Conservation (phyloP, 2,113 vertebrate genomes). For the Tyto alba region DNA sequence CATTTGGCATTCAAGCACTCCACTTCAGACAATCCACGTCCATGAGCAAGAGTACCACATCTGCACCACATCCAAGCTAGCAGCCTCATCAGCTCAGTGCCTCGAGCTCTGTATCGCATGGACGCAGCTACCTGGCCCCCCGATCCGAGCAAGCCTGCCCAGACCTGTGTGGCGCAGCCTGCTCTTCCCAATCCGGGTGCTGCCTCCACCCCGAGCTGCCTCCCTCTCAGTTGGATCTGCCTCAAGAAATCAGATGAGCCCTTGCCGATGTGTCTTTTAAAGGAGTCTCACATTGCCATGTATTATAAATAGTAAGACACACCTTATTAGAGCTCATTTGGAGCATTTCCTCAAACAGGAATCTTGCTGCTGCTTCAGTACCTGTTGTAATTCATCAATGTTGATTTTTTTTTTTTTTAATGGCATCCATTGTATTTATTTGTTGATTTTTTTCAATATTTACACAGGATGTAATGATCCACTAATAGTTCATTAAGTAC, state of each 20-base stretch:
- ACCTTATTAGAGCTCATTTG: neutral
- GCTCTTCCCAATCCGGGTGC: fast-evolving
- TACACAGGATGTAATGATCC: neutral
- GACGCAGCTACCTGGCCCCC: neutral
- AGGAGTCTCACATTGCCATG: neutral
- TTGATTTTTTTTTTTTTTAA: neutral
- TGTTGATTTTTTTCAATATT: neutral
- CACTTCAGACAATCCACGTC: neutral
- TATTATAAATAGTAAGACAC: neutral
- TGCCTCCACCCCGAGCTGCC: neutral
- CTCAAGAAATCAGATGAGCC: neutral
- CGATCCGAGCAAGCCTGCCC: neutral
- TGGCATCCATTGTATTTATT: neutral
- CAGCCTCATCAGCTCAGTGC: neutral
- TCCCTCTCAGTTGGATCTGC: neutral
- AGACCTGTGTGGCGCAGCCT: neutral
- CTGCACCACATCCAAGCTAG: neutral
- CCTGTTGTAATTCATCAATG: neutral
- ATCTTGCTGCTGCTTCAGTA: neutral
- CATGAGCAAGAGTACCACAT: neutral
- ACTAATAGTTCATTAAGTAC: neutral
- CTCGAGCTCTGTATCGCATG: neutral
- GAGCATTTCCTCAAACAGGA: neutral
- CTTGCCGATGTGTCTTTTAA: neutral
- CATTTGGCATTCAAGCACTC: neutral